phyloP scores from a whole-genome alignment of 2,113 vertebrate genomes.

The Hirundichthys speculiger region DNA sequence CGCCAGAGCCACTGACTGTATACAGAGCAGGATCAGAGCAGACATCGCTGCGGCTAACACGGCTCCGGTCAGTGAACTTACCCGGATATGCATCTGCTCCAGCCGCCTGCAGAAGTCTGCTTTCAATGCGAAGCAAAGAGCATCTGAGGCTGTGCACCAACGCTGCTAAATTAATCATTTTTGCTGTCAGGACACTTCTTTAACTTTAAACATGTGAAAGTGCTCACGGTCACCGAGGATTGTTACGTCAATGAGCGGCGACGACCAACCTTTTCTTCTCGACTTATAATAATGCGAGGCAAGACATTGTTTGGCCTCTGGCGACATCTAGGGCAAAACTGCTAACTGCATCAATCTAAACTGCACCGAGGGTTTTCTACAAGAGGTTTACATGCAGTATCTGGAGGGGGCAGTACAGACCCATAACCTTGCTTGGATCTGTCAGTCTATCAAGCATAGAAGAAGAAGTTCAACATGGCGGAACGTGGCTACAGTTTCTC shows the following conservation, averaged over 20 bases:
- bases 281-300: neutral
- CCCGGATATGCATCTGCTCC: conserved; percentile 71
- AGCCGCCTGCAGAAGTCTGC: conserved; percentile 63
- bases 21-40: too few relatives aligned
- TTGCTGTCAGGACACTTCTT: neutral
- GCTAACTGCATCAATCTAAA: neutral
- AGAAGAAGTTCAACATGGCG: conserved; percentile 87
- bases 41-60: neutral
- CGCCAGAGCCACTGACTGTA: too few relatives aligned
- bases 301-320: rapidly evolving
- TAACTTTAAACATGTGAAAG: conserved; percentile 15
- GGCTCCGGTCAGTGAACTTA: conserved; percentile 49
- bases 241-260: conserved; percentile 47
- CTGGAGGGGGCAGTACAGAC: conserved; percentile 31
- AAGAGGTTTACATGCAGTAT: neutral
- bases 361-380: neutral
- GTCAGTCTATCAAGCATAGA: conserved; percentile 9
- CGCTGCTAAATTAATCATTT: conserved; percentile 62
- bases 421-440: neutral
- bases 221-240: conserved; percentile 58
- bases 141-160: conserved; percentile 67
- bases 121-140: conserved; percentile 73
- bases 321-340: conserved; percentile 19
- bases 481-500: conserved; percentile 97
- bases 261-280: conserved; percentile 32